phyloP scores from a whole-genome alignment of 2,888 invertebrate species.

The Lamproptera curius region DNA sequence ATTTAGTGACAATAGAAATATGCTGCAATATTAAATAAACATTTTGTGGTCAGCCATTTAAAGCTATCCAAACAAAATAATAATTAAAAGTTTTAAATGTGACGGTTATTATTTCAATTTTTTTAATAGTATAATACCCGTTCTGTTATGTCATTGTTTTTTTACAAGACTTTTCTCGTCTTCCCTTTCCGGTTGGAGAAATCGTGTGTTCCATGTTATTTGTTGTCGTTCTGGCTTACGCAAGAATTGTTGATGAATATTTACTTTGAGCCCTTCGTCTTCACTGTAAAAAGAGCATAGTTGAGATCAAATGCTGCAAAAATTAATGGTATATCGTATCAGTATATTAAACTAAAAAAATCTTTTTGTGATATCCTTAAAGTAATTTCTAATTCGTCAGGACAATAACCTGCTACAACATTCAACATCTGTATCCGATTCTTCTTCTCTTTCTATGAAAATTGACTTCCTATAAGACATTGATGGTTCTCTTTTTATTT shows the following conservation, averaged over 20 bases:
- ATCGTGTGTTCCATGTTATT: conserved; percentile 65
- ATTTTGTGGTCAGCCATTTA: too few relatives aligned
- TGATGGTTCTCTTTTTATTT: conserved; percentile 47
- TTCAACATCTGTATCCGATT: conserved; percentile 70
- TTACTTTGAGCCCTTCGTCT: conserved; percentile 36
- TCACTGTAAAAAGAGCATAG: conserved; percentile 39
- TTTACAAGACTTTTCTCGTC: conserved; percentile 67
- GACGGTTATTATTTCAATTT: too few relatives aligned
- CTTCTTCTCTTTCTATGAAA: conserved; percentile 50
- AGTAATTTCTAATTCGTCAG: too few relatives aligned
- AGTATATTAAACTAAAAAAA: too few relatives aligned
- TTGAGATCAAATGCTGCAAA: too few relatives aligned
- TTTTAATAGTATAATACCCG: too few relatives aligned
- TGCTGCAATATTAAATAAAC: too few relatives aligned
- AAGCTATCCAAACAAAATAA: too few relatives aligned
- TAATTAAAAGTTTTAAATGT: too few relatives aligned
- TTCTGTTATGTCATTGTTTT: conserved; percentile 67
- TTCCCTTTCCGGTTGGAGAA: conserved; percentile 64
- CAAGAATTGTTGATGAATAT: conserved; percentile 55
- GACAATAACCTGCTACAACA: conserved; percentile 42
- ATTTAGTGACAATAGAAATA: too few relatives aligned
- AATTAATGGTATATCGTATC: too few relatives aligned
- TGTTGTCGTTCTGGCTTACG: conserved; percentile 63
- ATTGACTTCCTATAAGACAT: conserved; percentile 54
- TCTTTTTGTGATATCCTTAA: too few relatives aligned